Conservation (phyloP, 2,888 invertebrate species). For the Trissoscelio sp. region DNA sequence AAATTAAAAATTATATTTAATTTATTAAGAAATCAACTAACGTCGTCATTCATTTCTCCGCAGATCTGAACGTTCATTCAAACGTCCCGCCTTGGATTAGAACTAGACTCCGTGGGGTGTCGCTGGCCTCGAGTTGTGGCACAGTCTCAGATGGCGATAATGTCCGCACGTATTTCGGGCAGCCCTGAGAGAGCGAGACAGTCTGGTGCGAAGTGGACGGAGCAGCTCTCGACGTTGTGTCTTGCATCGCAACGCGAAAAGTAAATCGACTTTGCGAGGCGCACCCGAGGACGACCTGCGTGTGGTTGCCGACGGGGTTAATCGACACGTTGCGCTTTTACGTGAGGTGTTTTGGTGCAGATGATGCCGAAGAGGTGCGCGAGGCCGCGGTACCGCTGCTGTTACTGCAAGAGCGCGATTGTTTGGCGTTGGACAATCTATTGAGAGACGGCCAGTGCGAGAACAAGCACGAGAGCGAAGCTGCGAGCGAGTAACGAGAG, state of each 20-base stretch:
- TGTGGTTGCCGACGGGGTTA: too few relatives aligned
- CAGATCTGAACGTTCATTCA: too few relatives aligned
- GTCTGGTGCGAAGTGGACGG: constrained; percentile 20
- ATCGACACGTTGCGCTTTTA: too few relatives aligned
- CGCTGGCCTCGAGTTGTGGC: too few relatives aligned
- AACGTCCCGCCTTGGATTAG: too few relatives aligned
- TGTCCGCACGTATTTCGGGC: constrained; percentile 14
- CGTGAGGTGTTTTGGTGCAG: too few relatives aligned
- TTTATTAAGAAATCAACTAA: too few relatives aligned
- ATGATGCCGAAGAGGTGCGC: constrained; percentile 30
- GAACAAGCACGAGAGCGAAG: background rate
- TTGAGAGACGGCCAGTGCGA: constrained; percentile 1
- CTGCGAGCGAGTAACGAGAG: background rate
- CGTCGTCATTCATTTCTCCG: too few relatives aligned
- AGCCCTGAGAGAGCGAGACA: constrained; percentile 24
- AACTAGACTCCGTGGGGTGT: too few relatives aligned
- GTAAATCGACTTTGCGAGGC: background rate
- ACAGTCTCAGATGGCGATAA: constrained; percentile 23
- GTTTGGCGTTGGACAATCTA: constrained; percentile 21
- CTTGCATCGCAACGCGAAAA: constrained; percentile 5
- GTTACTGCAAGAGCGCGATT: constrained; percentile 14
- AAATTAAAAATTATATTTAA: too few relatives aligned
- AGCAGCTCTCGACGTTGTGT: constrained; percentile 2
- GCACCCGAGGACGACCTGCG: too few relatives aligned
- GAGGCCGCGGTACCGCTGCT: constrained; percentile 21